Percentiles rank a stretch among this genome's conserved stretches.
Evolutionary conservation across 2,888 invertebrate species (phyloP).

Genomic region (Lamellibrachia satsuma): DNA sequence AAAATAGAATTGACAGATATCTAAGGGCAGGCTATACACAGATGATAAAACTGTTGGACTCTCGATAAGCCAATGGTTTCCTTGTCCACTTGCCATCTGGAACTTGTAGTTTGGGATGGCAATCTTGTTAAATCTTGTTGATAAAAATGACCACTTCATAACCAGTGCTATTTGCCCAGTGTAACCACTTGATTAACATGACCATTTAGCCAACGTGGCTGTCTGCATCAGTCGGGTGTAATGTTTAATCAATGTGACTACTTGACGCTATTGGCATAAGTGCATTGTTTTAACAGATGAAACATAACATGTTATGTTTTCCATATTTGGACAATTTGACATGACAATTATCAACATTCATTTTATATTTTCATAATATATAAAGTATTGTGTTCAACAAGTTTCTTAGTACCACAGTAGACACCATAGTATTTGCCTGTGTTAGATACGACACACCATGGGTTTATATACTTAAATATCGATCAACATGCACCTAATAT

Average conservation of each 20-base stretch:
- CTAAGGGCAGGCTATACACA: no score
- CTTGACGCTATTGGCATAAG: neutral
- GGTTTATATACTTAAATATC: neutral
- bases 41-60: no score
- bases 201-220: neutral
- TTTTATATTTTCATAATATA: neutral
- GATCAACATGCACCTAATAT: no score
- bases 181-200: neutral
- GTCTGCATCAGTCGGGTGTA: neutral
- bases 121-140: no score
- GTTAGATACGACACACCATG: neutral
- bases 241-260: neutral
- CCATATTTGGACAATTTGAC: neutral
- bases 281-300: neutral
- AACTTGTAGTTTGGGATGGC: no score
- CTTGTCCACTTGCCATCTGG: no score
- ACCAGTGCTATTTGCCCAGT: neutral
- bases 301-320: neutral
- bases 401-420: neutral
- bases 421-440: neutral
- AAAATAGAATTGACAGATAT: no score
- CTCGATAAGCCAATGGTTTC: no score
- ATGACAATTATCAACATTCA: neutral
- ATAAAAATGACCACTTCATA: neutral
- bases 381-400: neutral